Conservation (phyloP, 2,113 vertebrate genomes). For the Nycticryphes semicollaris region DNA sequence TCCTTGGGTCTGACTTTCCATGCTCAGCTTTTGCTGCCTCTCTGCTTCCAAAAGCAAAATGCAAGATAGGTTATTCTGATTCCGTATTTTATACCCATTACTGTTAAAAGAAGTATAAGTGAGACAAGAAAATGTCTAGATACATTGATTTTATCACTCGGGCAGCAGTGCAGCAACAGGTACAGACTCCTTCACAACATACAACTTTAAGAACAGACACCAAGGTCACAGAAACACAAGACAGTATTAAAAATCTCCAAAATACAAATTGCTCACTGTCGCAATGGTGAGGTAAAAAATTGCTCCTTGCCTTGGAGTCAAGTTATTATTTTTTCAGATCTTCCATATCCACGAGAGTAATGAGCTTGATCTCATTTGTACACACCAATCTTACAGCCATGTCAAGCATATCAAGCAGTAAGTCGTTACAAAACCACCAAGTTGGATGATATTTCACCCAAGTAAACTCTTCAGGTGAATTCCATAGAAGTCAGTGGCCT, state of each 20-base stretch:
- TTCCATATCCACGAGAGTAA: background rate
- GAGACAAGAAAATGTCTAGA: background rate
- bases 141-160: background rate
- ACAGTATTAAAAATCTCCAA: background rate
- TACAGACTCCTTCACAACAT: background rate
- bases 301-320: background rate
- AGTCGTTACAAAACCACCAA: background rate
- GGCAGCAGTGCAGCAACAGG: background rate
- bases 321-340: background rate
- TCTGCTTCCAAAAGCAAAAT: background rate
- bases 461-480: background rate
- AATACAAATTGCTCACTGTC: background rate
- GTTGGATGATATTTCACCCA: background rate
- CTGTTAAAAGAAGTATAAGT: background rate
- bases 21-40: background rate
- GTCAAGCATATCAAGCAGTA: background rate
- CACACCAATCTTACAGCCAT: background rate
- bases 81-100: too few relatives aligned
- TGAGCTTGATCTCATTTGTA: background rate
- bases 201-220: background rate
- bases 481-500: background rate
- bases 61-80: too few relatives aligned
- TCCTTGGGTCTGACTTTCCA: background rate
- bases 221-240: background rate
- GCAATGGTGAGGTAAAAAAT: background rate